These are phyloP conservation scores for Nannobrachium achirus DNA, from an alignment of 2,113 vertebrate genomes.

Conservation along the genomic window DNA sequence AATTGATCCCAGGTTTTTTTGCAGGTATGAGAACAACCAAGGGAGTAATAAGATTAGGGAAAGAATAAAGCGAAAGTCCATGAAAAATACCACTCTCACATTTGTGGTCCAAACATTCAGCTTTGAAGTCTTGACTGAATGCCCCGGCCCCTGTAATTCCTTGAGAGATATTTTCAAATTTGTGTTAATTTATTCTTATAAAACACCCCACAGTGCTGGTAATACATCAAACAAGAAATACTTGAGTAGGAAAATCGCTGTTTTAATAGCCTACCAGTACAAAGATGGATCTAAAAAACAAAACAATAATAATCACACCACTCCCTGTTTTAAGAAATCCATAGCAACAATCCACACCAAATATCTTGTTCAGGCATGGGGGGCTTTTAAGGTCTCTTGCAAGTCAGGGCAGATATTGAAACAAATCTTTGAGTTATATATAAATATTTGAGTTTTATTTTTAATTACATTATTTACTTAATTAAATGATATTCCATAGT, in stretches of 20 bases:
- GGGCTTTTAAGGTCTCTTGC: slow-evolving; percentile 61
- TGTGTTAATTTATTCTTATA: slow-evolving; percentile 72
- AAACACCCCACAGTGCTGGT: slow-evolving; percentile 62
- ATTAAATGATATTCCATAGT: slow-evolving; percentile 47
- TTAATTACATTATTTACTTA: slow-evolving; percentile 27
- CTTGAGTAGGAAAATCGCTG: slow-evolving; percentile 57
- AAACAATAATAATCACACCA: slow-evolving; percentile 54
- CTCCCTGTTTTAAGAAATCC: slow-evolving; percentile 63
- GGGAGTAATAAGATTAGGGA: slow-evolving; percentile 79
- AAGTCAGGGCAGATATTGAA: slow-evolving; percentile 36
- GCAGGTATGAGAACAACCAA: slow-evolving; percentile 81
- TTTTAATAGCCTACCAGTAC: slow-evolving; percentile 61
- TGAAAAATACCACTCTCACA: slow-evolving; percentile 59
- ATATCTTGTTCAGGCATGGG: slow-evolving; percentile 55
- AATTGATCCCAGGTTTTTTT: slow-evolving; percentile 72
- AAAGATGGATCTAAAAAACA: slow-evolving; percentile 45
- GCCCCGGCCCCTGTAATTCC: slow-evolving; percentile 48
- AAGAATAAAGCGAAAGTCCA: slow-evolving; percentile 64
- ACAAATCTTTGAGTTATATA: slow-evolving; percentile 40
- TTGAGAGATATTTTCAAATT: slow-evolving; percentile 76
- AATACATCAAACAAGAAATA: slow-evolving; percentile 75
- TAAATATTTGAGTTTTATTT: no score
- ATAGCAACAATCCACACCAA: slow-evolving; percentile 58
- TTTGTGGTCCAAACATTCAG: slow-evolving; percentile 61
- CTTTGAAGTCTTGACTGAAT: slow-evolving; percentile 56